Conservation (phyloP, 1,140 invertebrate species). For the Drosophila lini region DNA sequence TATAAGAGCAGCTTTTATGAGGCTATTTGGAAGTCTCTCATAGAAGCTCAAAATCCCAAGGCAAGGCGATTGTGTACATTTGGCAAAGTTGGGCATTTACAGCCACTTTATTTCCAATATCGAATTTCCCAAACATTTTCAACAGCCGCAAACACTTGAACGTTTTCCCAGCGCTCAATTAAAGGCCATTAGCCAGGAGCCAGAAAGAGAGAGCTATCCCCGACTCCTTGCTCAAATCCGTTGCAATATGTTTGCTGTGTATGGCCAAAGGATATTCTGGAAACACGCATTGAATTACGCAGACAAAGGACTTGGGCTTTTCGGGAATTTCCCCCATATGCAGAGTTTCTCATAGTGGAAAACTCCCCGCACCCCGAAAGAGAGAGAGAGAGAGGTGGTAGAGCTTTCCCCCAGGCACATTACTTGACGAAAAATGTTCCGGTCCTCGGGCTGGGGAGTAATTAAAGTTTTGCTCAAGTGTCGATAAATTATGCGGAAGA, state of each 20-base stretch:
- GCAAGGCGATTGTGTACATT: constrained; percentile 14
- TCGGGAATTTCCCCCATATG: constrained; percentile 65
- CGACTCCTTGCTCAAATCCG: background rate
- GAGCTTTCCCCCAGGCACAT: constrained; percentile 25
- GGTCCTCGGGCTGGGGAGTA: constrained; percentile 59
- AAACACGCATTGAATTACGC: constrained; percentile 74
- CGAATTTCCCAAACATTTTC: constrained; percentile 67
- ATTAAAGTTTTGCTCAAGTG: constrained; percentile 82
- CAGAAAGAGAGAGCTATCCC: constrained; percentile 17
- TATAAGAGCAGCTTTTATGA: constrained; percentile 9
- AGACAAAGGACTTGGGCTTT: constrained; percentile 65
- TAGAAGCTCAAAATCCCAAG: constrained; percentile 10
- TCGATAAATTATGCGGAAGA: constrained; percentile 81
- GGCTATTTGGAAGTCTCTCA: constrained; percentile 42
- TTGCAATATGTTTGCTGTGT: constrained; percentile 45
- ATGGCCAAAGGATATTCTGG: constrained; percentile 76
- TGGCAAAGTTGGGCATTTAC: constrained; percentile 38
- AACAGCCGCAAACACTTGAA: constrained; percentile 82
- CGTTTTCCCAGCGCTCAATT: constrained; percentile 79
- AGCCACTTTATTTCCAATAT: constrained; percentile 74
- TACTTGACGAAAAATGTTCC: constrained; percentile 49
- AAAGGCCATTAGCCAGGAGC: constrained; percentile 75
- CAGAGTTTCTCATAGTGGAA: constrained; percentile 59
- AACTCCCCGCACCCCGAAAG: constrained; percentile 1
- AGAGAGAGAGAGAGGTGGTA: background rate